Base-by-base conservation (phyloP, 2,113 vertebrate species). In the Nibea albiflora region DNA sequence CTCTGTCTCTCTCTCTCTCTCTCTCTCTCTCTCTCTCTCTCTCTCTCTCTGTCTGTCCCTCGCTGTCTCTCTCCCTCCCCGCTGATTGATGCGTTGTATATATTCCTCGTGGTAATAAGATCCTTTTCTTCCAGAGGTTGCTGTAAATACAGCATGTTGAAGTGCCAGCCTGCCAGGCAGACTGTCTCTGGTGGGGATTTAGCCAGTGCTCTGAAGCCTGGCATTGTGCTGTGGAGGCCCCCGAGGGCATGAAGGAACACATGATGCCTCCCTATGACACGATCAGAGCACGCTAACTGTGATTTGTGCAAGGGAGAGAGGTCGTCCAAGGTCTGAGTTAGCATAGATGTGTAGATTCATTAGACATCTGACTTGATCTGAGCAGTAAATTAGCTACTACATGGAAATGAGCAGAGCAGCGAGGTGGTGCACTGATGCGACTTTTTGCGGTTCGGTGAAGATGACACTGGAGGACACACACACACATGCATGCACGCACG, bases 11-110 rank as follows among this genome's bases (percentile, higher is more conserved):
- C 17, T 31, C 42, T 88, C 58, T 75, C 77, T 75, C 76, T 58
- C 83, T 57, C 60, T 52, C 80, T 58, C 22, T 76, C 57, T 76
- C 76, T 53, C 24, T 61, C 82, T 80, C 56, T 44, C 50, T 63
- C 73, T 58, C 72, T 60, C 58, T 68, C 54, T 76, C 57, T 76
- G 11, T 46, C 44, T 46, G 11, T 70, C 76, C 75, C 75, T 76
- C 17, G 42, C 42, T 88, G 63, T 75, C 77, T 76, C 76, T 60
- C 83, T 57, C 60, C 57, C 80, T 60, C 22, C 39, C 66, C 47
- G 73, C 65, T 93, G 92, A 94, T 91, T 81, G 92, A 93, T 92
- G 92, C 39, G 14, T 90, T 93, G 93, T 92, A 73, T 94, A 92
- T 89, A 90, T 90, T 87, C 82, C 66, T 67, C 2, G 67, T 22